phyloP scores from a whole-genome alignment of 2,888 invertebrate species.

The Hipparchia semele region DNA sequence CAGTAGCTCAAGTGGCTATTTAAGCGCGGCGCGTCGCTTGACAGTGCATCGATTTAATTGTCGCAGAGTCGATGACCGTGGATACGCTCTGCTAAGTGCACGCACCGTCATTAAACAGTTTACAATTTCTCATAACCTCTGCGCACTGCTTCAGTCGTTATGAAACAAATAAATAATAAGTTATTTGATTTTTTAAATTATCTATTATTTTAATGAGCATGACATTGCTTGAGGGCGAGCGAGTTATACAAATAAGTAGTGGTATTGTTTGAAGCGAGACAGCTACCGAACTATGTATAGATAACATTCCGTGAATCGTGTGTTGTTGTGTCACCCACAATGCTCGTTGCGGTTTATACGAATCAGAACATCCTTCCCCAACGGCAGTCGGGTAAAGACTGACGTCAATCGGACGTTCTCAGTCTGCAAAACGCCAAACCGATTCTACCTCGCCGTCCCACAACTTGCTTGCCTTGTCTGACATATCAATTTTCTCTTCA shows the following conservation, averaged over 20 bases:
- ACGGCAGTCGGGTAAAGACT: slow-evolving; percentile 45
- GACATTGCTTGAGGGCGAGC: not conserved
- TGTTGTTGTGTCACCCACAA: not conserved
- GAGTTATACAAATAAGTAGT: not conserved
- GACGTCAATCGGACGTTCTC: slow-evolving; percentile 32
- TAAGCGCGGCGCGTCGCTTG: slow-evolving; percentile 43
- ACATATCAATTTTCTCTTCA: slow-evolving; percentile 68
- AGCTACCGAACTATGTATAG: not conserved
- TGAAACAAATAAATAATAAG: slow-evolving; percentile 5
- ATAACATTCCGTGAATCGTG: slow-evolving; percentile 9
- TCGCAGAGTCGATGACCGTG: slow-evolving; percentile 73
- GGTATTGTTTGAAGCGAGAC: not conserved
- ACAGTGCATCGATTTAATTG: slow-evolving; percentile 68
- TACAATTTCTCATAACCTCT: slow-evolving; percentile 29
- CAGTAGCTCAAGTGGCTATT: slow-evolving; percentile 36
- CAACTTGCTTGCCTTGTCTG: slow-evolving; percentile 75
- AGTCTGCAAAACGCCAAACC: slow-evolving; percentile 32
- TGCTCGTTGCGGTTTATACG: no score
- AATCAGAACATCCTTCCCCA: slow-evolving; percentile 33
- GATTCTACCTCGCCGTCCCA: slow-evolving; percentile 46
- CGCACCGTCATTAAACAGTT: slow-evolving; percentile 33
- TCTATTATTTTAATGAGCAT: not conserved
- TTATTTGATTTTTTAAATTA: not conserved
- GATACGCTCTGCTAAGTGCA: slow-evolving; percentile 55
- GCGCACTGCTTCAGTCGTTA: slow-evolving; percentile 8